A percentile compares a stretch with the other conserved stretches of the same genome.
Evolutionary conservation across 2,113 vertebrate genomes (phyloP).

Genomic region (Macquaria australasica): DNA sequence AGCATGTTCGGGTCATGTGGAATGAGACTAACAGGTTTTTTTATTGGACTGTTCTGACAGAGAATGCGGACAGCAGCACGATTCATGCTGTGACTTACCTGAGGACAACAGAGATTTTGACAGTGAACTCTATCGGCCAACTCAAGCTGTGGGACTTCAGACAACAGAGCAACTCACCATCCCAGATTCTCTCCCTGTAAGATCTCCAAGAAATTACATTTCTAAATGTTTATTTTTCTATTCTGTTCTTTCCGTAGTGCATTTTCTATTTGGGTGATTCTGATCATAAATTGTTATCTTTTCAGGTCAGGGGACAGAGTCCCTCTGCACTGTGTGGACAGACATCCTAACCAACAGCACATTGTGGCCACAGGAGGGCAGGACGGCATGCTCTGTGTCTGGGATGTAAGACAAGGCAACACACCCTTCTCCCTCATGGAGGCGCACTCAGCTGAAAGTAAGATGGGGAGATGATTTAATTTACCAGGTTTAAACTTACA

Average conservation of each 20-base stretch:
- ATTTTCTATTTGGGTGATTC: background rate
- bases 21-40: background rate
- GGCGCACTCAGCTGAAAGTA: slow-evolving; percentile 97
- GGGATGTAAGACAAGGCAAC: slow-evolving; percentile 94
- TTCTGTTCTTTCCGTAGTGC: background rate
- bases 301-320: slow-evolving; percentile 91
- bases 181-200: slow-evolving; percentile 95
- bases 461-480: slow-evolving; percentile 57
- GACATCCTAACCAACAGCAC: slow-evolving; percentile 97
- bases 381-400: slow-evolving; percentile 97
- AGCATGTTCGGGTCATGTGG: background rate
- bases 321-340: slow-evolving; percentile 95
- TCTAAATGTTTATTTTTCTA: background rate
- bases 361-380: slow-evolving; percentile 96
- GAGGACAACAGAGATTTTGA: slow-evolving; percentile 94
- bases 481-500: background rate
- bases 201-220: slow-evolving; percentile 45
- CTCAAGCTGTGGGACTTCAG: slow-evolving; percentile 98
- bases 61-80: slow-evolving; percentile 97
- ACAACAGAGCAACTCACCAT: slow-evolving; percentile 91
- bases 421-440: slow-evolving; percentile 95
- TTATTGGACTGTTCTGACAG: slow-evolving; percentile 74
- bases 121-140: slow-evolving; percentile 97
- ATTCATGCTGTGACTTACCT: slow-evolving; percentile 95
- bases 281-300: slow-evolving; percentile 4